A percentile compares a stretch with the other conserved stretches of the same genome.
Conservation (phyloP, 2,888 invertebrate species). For the Agrochola macilenta region DNA sequence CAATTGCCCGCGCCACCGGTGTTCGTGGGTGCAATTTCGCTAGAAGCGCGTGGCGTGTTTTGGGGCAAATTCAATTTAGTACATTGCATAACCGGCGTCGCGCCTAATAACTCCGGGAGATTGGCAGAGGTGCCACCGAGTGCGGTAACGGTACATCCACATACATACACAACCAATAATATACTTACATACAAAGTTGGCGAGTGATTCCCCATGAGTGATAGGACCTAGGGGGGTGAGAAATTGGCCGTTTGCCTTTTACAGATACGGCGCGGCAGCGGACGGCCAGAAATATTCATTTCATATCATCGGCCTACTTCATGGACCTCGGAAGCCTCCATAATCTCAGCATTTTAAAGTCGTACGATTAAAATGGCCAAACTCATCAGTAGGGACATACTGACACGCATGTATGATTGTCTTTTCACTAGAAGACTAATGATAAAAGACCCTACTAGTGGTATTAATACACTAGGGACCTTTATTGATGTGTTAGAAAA, state of each 20-base stretch:
- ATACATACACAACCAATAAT: constrained; percentile 8
- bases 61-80: constrained; percentile 57
- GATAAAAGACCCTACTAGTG: neutral
- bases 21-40: constrained; percentile 57
- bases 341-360: neutral
- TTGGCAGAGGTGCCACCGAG: constrained; percentile 51
- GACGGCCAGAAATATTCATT: neutral
- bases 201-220: constrained; percentile 16
- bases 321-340: neutral
- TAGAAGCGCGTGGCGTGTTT: constrained; percentile 60
- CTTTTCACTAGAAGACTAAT: neutral
- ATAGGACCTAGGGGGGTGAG: neutral
- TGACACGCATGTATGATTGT: neutral
- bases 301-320: neutral
- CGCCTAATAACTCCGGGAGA: constrained; percentile 56
- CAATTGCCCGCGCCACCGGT: constrained; percentile 62
- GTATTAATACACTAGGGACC: neutral
- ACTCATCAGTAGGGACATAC: neutral
- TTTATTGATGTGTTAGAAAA: constrained; percentile 13
- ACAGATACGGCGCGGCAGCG: too few species aligned
- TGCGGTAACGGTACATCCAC: constrained; percentile 23
- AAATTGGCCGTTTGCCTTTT: constrained; percentile 7
- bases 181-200: constrained; percentile 23
- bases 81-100: constrained; percentile 57
- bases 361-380: neutral